phyloP scores from a whole-genome alignment of 2,888 invertebrate species.

The Sminthurinus aureus region DNA sequence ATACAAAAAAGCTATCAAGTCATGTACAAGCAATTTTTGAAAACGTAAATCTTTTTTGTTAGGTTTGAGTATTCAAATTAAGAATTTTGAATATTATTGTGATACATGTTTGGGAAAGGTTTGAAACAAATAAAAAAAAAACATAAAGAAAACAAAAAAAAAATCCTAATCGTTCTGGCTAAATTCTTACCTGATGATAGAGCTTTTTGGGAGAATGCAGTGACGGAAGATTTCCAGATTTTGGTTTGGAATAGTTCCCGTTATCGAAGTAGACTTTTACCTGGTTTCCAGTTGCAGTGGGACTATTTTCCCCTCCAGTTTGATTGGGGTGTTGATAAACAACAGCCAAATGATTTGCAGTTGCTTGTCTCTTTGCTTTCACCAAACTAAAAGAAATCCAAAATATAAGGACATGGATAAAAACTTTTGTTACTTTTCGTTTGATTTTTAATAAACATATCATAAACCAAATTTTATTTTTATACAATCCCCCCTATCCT shows the following conservation, averaged over 20 bases:
- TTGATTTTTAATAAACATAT: too few relatives aligned
- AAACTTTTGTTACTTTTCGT: too few relatives aligned
- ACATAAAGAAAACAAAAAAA: not conserved
- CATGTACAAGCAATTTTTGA: too few relatives aligned
- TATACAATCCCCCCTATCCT: too few relatives aligned
- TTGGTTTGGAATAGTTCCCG: constrained; percentile 68
- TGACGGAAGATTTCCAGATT: constrained; percentile 58
- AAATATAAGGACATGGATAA: not conserved
- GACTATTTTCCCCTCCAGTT: constrained; percentile 51
- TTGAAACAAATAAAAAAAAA: not conserved
- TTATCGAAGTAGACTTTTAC: constrained; percentile 94
- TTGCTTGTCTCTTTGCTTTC: constrained; percentile 52
- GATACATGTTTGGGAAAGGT: too few relatives aligned
- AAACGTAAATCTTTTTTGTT: too few relatives aligned
- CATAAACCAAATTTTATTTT: too few relatives aligned
- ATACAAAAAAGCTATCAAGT: too few relatives aligned
- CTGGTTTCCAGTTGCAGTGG: constrained; percentile 70
- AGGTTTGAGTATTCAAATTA: too few relatives aligned
- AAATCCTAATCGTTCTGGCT: not conserved
- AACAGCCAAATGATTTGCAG: constrained; percentile 48
- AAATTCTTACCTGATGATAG: constrained; percentile 57
- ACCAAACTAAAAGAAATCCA: constrained; percentile 47
- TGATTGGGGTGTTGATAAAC: constrained; percentile 52
- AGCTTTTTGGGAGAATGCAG: constrained; percentile 59
- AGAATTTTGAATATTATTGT: too few relatives aligned